These are phyloP conservation scores for Borostomias antarcticus DNA, from an alignment of 2,797 vertebrate genomes.

Conservation along the genomic window DNA sequence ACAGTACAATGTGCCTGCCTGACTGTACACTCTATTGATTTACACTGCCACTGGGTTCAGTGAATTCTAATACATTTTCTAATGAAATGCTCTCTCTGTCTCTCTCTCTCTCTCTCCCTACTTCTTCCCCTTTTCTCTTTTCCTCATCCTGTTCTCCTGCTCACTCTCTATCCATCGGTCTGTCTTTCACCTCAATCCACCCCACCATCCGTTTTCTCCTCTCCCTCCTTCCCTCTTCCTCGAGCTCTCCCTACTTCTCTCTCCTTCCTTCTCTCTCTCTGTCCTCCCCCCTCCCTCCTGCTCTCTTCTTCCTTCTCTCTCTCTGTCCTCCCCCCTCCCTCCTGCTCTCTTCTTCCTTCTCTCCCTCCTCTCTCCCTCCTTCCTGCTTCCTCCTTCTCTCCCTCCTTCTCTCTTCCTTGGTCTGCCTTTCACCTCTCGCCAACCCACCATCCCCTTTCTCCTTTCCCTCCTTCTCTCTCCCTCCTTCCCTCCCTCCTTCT, in stretches of 20 bases:
- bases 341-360: constrained; percentile 4
- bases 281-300: background rate
- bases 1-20: too few species aligned
- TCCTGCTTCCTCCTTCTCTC: background rate
- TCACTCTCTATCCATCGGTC: background rate
- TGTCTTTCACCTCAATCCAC: constrained; percentile 1
- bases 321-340: background rate
- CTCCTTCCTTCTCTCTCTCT: background rate
- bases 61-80: too few species aligned
- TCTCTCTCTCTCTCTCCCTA: constrained; percentile 1
- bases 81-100: too few species aligned
- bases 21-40: too few species aligned
- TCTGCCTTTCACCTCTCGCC: background rate
- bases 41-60: too few species aligned
- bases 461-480: background rate
- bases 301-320: background rate
- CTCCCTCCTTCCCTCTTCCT: background rate
- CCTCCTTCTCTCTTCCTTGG: background rate
- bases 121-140: background rate
- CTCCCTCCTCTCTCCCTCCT: background rate
- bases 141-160: background rate
- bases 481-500: background rate
- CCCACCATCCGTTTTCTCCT: background rate
- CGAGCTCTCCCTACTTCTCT: background rate
- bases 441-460: background rate